Evolutionary conservation across 2,888 invertebrate species (phyloP), one percentile per base, ranked within the genome.

Genomic region (Diaphora mendica): DNA sequence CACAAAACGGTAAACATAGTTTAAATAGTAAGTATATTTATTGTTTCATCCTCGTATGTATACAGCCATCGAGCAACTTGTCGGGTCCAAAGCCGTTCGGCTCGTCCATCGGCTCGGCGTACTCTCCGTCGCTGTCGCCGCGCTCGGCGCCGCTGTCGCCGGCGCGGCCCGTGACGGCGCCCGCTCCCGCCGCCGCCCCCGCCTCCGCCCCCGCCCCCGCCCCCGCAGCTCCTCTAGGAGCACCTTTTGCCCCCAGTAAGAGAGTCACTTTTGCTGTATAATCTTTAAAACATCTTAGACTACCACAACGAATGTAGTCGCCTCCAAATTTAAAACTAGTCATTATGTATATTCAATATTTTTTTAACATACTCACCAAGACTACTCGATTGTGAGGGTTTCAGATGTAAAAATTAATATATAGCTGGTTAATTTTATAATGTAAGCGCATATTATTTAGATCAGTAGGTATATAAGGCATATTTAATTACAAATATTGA

Each of bases 71-170:
- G 33, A 96, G 94, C 90, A 95, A 96, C 85, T 84, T 96, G 79
- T 96, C 96, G 59, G 96, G 96, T 5, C 97, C 97, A 64, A 96
- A 96, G 89, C 97, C 97, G 42, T 97, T 97, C 87, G 96, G 96
- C 64, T 96, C 96, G 44, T 96, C 97, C 15, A 90, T 96, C 73
- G 96, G 96, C 7, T 96, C 96, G 35, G 93, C 94, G 77, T 94
- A 94, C 81, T 96, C 96, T 72, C 93, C 94, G 70, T 95, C 96
- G 67, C 86, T 96, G 86, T 96, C 96, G 9, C 96, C 96, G 78
- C 93, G 96, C 69, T 96, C 95, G 66, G 96, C 95, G 73, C 96
- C 96, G 70, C 85, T 96, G 91, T 96, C 96, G 55, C 96, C 96
- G n/a, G 95, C 95, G 79, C 89, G 94, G 74, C 95, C 94, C 1